A percentile compares a stretch with the other conserved stretches of the same genome.
phyloP scores from a whole-genome alignment of 2,888 invertebrate genomes.

The Heterodera filipjevi region DNA sequence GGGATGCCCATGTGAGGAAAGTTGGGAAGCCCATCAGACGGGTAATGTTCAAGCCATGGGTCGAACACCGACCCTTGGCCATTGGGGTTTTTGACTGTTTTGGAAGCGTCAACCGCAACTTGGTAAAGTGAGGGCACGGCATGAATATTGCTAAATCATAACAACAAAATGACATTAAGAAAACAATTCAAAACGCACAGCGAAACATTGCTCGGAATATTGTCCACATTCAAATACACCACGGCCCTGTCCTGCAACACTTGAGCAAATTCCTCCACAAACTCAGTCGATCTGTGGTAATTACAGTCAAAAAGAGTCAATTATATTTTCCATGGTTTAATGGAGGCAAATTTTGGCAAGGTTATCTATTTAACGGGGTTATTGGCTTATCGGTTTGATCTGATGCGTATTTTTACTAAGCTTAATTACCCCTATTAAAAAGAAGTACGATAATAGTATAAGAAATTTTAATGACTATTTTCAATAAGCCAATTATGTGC shows the following conservation, averaged over 20 bases:
- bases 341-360: too few relatives aligned
- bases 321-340: background rate
- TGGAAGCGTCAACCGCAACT: constrained; percentile 66
- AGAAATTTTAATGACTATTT: background rate
- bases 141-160: constrained; percentile 46
- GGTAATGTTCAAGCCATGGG: constrained; percentile 49
- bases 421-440: too few relatives aligned
- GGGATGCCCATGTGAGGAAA: constrained; percentile 53
- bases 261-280: constrained; percentile 66
- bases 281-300: constrained; percentile 68
- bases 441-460: too few relatives aligned
- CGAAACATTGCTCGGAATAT: constrained; percentile 54
- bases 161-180: background rate
- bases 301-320: background rate
- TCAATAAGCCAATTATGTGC: background rate
- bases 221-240: constrained; percentile 68
- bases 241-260: constrained; percentile 65
- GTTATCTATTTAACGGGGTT: too few relatives aligned
- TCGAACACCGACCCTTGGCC: constrained; percentile 59
- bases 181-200: constrained; percentile 41
- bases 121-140: constrained; percentile 65
- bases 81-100: constrained; percentile 58
- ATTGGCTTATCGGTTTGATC: too few relatives aligned
- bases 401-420: too few relatives aligned
- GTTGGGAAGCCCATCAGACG: constrained; percentile 28